Percentiles rank a stretch among this genome's conserved stretches.
Evolutionary conservation across 2,113 vertebrate genomes (phyloP).

Genomic region (Oriolus oriolus): DNA sequence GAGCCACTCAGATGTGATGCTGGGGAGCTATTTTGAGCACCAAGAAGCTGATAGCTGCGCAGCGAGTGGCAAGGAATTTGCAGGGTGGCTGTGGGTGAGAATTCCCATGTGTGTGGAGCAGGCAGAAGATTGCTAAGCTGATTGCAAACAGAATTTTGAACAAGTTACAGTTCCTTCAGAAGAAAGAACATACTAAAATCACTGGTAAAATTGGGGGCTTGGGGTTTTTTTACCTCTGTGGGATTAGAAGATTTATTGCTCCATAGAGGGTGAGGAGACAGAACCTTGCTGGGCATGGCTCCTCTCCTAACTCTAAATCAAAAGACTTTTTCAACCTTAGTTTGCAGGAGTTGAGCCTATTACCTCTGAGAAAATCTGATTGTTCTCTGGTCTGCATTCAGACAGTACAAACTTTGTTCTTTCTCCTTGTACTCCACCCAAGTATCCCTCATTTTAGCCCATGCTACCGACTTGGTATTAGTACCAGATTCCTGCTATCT

Average conservation of each 20-base stretch:
- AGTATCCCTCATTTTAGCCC: not conserved
- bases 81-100: not conserved
- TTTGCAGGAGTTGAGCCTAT: not conserved
- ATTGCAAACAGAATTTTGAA: not conserved
- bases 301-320: not conserved
- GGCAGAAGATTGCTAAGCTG: not conserved
- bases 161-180: not conserved
- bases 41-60: not conserved
- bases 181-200: not conserved
- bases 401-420: not conserved
- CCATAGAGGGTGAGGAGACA: not conserved
- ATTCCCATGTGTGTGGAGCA: not conserved
- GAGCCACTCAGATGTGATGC: not conserved
- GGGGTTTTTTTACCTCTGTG: not conserved
- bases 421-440: not conserved
- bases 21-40: not conserved
- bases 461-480: not conserved
- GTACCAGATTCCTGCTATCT: not conserved
- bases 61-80: not conserved
- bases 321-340: not conserved
- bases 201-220: not conserved
- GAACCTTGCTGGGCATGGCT: not conserved
- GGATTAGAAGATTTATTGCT: not conserved
- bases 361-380: not conserved
- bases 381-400: not conserved